A percentile compares a stretch with the other conserved stretches of the same genome.
Conservation (phyloP, 2,113 vertebrate genomes). For the Haemorhous mexicanus region DNA sequence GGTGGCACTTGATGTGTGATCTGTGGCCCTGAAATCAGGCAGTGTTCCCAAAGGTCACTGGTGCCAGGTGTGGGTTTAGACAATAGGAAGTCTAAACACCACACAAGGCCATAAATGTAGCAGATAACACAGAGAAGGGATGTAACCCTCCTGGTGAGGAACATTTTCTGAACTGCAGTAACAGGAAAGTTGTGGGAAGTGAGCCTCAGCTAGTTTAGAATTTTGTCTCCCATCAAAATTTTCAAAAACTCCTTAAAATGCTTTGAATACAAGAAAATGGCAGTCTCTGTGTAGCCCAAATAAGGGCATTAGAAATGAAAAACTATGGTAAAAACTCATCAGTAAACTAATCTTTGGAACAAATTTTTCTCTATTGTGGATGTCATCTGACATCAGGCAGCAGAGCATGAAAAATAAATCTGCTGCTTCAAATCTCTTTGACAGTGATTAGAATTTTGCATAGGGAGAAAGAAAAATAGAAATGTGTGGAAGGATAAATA, state of each 20-base stretch:
- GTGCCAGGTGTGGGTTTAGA: background rate
- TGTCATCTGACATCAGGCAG: constrained; percentile 41
- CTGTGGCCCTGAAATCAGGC: background rate
- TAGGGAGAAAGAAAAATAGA: background rate
- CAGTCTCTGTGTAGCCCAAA: background rate
- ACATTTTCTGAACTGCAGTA: background rate
- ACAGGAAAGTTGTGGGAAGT: background rate
- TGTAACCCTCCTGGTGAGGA: background rate
- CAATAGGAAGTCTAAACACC: background rate
- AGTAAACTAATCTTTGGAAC: constrained; percentile 41
- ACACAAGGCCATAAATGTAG: background rate
- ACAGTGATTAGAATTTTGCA: constrained; percentile 9
- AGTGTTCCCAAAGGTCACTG: background rate
- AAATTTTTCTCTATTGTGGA: background rate
- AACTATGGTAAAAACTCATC: constrained; percentile 7
- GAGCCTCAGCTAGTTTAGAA: background rate
- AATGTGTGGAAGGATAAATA: background rate
- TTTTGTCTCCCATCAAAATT: background rate
- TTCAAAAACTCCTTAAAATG: background rate
- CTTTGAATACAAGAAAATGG: background rate
- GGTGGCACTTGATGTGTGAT: background rate
- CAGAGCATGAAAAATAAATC: constrained; percentile 20
- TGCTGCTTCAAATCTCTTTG: constrained; percentile 13
- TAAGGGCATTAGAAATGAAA: background rate
- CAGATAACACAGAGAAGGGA: background rate